Conservation (phyloP, 2,113 vertebrate genomes). For the Alligator sinensis region DNA sequence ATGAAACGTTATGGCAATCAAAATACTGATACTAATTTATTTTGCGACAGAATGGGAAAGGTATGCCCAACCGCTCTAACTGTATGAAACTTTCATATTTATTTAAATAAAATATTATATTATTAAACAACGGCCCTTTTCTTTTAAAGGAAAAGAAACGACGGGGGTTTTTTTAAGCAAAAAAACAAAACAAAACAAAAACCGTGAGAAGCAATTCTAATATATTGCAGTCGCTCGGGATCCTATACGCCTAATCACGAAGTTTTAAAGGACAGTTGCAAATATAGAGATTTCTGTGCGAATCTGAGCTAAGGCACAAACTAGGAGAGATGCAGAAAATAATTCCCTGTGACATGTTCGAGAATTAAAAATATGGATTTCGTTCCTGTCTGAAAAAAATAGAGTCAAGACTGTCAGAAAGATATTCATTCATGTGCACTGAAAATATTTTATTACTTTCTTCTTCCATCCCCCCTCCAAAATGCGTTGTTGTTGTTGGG, state of each 20-base stretch:
- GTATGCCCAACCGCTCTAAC: too few relatives aligned
- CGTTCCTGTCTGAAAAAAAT: neutral
- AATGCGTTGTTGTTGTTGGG: neutral
- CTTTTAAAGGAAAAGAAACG: neutral
- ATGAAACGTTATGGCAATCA: neutral
- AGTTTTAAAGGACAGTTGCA: neutral
- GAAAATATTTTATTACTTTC: neutral
- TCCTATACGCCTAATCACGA: neutral
- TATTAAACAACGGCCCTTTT: neutral
- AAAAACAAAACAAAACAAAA: too few relatives aligned
- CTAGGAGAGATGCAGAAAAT: neutral
- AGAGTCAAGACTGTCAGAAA: neutral
- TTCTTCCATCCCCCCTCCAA: neutral
- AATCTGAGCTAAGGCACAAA: neutral
- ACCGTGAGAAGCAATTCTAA: too few relatives aligned
- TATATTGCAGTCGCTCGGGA: neutral
- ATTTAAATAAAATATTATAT: neutral
- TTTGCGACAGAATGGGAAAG: neutral
- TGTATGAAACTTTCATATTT: neutral
- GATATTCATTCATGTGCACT: neutral
- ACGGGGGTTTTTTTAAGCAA: neutral
- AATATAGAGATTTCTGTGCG: accelerated
- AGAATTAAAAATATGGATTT: neutral
- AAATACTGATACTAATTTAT: neutral
- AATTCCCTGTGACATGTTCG: neutral